These are phyloP conservation scores for Petrophora chlorosata DNA, from an alignment of 2,888 invertebrate species.

Conservation along the genomic window DNA sequence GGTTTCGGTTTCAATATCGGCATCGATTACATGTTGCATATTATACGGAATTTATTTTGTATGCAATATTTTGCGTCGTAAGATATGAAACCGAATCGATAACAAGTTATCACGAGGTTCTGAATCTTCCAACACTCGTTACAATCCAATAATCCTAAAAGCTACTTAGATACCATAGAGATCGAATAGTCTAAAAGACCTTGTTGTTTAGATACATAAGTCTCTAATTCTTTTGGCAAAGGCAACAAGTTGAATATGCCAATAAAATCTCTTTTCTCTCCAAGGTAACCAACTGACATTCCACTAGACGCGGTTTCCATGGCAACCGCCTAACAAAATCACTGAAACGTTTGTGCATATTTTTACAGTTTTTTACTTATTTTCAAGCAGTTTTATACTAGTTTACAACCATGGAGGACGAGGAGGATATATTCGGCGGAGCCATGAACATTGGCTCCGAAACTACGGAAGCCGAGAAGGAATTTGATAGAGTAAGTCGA, in stretches of 20 bases:
- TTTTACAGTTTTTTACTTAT: slow-evolving; percentile 39
- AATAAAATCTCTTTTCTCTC: slow-evolving; percentile 4
- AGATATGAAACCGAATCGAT: too few relatives aligned
- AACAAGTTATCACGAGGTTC: too few relatives aligned
- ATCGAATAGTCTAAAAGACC: too few relatives aligned
- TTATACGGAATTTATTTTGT: too few relatives aligned
- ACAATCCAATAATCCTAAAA: too few relatives aligned
- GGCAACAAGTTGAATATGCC: slow-evolving; percentile 4
- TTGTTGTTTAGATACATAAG: too few relatives aligned
- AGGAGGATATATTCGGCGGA: slow-evolving; percentile 62
- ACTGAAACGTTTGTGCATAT: slow-evolving; percentile 23
- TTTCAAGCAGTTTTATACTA: slow-evolving; percentile 31
- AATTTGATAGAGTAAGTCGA: slow-evolving; percentile 66
- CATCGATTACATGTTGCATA: too few relatives aligned
- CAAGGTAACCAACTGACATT: slow-evolving; percentile 14
- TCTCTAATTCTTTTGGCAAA: too few relatives aligned
- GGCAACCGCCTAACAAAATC: slow-evolving; percentile 31
- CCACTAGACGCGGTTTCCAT: slow-evolving; percentile 33
- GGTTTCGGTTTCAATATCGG: too few relatives aligned
- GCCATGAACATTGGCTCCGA: slow-evolving; percentile 65
- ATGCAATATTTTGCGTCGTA: too few relatives aligned
- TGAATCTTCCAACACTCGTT: too few relatives aligned
- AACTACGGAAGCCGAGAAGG: slow-evolving; percentile 73
- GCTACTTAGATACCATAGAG: too few relatives aligned
- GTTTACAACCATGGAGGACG: slow-evolving; percentile 54